phyloP scores from a whole-genome alignment of 2,888 invertebrate genomes.

The Terebella lapidaria region DNA sequence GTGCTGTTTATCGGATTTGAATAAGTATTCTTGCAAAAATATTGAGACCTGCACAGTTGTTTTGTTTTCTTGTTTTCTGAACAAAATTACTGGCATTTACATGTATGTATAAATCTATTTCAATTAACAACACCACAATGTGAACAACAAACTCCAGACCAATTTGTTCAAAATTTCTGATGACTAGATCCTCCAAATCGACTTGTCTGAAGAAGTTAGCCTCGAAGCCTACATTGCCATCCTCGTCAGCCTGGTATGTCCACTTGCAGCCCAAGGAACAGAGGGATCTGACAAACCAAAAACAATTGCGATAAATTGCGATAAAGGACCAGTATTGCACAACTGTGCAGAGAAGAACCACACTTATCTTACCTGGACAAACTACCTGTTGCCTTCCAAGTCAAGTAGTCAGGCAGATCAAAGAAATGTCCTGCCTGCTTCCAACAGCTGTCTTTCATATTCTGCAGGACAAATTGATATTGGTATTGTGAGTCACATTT shows the following conservation, averaged over 20 bases:
- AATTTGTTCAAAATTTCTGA: slow-evolving; percentile 41
- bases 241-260: slow-evolving; percentile 65
- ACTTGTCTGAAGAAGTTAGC: slow-evolving; percentile 67
- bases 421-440: slow-evolving; percentile 70
- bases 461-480: slow-evolving; percentile 27
- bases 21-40: no score
- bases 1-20: no score
- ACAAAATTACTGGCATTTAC: no score
- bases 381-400: slow-evolving; percentile 82
- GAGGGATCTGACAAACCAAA: slow-evolving; percentile 65
- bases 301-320: not conserved
- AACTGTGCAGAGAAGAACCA: not conserved
- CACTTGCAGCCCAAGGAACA: slow-evolving; percentile 93
- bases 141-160: slow-evolving; percentile 42
- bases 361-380: slow-evolving; percentile 59
- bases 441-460: slow-evolving; percentile 60
- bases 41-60: no score
- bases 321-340: not conserved
- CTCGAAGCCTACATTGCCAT: slow-evolving; percentile 64
- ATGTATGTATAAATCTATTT: no score
- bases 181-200: slow-evolving; percentile 68
- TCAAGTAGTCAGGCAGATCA: slow-evolving; percentile 88
- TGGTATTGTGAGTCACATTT: no score
- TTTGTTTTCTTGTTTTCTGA: no score
- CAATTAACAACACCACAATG: no score